phyloP scores from a whole-genome alignment of 2,888 invertebrate genomes.

The Megaustenia siamemsis region DNA sequence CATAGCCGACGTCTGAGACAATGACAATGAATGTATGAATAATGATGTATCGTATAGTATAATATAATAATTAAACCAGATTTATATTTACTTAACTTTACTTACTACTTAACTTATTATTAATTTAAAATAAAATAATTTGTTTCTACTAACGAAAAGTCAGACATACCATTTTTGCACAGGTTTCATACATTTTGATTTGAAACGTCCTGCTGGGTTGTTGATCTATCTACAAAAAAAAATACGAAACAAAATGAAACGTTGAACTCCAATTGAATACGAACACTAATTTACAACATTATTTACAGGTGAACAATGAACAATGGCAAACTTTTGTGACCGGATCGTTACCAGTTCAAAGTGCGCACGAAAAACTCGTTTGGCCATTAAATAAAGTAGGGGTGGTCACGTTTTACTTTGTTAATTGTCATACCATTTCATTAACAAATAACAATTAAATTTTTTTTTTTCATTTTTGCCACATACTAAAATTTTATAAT shows the following conservation, averaged over 20 bases:
- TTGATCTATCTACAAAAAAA: conserved; percentile 53
- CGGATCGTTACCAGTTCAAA: conserved; percentile 22
- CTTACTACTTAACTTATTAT: no score
- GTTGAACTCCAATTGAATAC: conserved; percentile 51
- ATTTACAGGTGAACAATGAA: conserved; percentile 54
- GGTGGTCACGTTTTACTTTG: no score
- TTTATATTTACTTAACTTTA: no score
- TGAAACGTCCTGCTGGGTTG: conserved; percentile 6
- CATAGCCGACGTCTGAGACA: no score
- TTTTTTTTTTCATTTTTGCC: no score
- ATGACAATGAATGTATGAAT: no score
- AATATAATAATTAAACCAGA: no score
- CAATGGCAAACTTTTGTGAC: conserved; percentile 37
- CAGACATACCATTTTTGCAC: conserved; percentile 55
- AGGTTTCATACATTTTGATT: conserved; percentile 54
- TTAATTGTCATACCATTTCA: no score
- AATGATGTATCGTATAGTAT: no score
- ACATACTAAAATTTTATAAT: background rate
- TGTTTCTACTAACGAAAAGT: no score
- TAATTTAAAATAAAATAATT: no score
- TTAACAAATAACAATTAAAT: no score
- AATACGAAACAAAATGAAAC: conserved; percentile 51
- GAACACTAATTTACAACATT: conserved; percentile 57
- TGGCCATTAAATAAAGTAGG: background rate
- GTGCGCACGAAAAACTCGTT: conserved; percentile 42